Percentiles rank a stretch among this genome's conserved stretches.
Evolutionary conservation across 2,797 vertebrate species (phyloP).

Genomic region (Spinus pinus): DNA sequence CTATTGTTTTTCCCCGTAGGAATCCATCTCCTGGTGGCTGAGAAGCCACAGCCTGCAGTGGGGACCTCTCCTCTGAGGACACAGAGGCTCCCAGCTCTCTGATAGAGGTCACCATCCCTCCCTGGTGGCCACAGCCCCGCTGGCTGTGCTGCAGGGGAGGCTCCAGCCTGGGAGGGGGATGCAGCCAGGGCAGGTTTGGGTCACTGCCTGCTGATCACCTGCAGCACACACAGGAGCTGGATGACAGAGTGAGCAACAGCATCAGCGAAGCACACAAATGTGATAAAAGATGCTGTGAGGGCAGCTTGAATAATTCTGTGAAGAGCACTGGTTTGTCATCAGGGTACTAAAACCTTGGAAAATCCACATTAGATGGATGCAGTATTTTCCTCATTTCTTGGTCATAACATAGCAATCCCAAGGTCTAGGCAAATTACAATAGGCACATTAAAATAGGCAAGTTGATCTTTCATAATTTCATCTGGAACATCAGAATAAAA

Average conservation of each 20-base stretch:
- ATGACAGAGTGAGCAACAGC: background rate
- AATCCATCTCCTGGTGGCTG: background rate
- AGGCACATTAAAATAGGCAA: background rate
- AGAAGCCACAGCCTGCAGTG: background rate
- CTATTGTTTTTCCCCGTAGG: background rate
- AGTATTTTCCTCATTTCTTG: background rate
- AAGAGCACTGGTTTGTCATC: background rate
- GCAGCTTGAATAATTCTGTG: background rate
- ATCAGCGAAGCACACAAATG: background rate
- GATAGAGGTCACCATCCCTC: background rate
- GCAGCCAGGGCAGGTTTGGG: background rate
- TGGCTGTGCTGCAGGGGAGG: background rate
- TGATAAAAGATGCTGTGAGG: background rate
- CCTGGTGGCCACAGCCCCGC: rapidly evolving
- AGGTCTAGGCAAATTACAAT: background rate
- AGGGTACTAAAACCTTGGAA: background rate
- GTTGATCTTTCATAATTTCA: background rate
- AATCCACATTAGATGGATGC: background rate
- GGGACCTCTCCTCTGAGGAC: background rate
- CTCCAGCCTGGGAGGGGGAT: background rate
- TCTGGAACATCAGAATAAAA: background rate
- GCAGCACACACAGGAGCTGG: background rate
- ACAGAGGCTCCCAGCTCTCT: background rate
- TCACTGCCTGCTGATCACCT: background rate
- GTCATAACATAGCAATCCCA: background rate